phyloP scores from a whole-genome alignment of 2,113 vertebrate genomes.

The Notothenia rossii region DNA sequence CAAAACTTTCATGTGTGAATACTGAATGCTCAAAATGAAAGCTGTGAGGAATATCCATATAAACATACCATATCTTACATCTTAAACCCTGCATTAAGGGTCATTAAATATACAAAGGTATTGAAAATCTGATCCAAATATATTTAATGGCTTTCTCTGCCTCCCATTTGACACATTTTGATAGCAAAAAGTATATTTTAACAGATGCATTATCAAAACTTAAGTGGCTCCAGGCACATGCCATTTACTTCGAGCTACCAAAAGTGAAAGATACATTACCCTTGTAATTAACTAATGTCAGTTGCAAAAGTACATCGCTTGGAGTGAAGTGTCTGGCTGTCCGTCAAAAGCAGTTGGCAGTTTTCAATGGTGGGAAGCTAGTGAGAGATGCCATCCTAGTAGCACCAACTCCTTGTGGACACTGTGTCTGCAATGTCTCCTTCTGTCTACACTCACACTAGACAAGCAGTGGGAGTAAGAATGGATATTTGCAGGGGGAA shows the following conservation, averaged over 20 bases:
- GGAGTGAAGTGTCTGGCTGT: conserved; percentile 4
- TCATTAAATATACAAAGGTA: too few species aligned
- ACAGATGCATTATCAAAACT: too few species aligned
- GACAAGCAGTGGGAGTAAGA: conserved; percentile 1
- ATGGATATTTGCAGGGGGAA: background rate
- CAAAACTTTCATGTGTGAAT: too few species aligned
- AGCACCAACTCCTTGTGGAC: conserved; percentile 9
- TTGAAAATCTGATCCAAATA: too few species aligned
- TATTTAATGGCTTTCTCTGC: too few species aligned
- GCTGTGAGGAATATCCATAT: too few species aligned
- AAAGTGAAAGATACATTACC: background rate
- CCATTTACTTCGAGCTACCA: background rate
- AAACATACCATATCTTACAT: too few species aligned
- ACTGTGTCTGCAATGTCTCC: conserved; percentile 10
- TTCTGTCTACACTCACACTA: conserved; percentile 18
- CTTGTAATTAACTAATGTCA: background rate
- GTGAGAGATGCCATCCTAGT: conserved; percentile 11
- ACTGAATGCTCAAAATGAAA: too few species aligned
- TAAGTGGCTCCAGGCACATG: too few species aligned
- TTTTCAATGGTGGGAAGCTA: conserved; percentile 1
- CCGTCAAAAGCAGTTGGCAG: conserved; percentile 9
- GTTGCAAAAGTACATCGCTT: background rate
- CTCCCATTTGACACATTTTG: too few species aligned
- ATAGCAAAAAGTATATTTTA: too few species aligned
- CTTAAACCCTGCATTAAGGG: too few species aligned